phyloP scores from a whole-genome alignment of 2,113 vertebrate genomes.

The Elgaria multicarinata region DNA sequence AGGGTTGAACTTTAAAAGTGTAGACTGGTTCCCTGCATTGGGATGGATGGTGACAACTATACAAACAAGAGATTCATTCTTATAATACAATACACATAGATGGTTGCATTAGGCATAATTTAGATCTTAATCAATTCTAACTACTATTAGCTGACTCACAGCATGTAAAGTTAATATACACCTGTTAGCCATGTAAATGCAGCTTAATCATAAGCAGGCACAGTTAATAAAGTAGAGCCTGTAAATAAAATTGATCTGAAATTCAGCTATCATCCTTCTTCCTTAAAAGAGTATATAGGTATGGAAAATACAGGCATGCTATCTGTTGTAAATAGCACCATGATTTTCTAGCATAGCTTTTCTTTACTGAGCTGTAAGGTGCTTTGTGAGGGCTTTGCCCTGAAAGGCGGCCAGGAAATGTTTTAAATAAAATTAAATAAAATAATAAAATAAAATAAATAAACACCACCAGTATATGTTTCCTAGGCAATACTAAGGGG shows the following conservation, averaged over 20 bases:
- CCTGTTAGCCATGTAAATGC: neutral
- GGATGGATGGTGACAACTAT: neutral
- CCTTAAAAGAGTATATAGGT: neutral
- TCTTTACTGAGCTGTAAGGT: too few species aligned
- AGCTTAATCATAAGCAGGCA: neutral
- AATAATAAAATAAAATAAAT: too few species aligned
- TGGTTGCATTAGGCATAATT: neutral
- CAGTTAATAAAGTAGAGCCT: neutral
- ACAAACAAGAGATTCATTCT: neutral
- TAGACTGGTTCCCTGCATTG: neutral
- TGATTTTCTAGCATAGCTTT: neutral
- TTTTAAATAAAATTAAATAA: too few species aligned
- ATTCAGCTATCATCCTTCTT: neutral
- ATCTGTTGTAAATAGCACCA: neutral
- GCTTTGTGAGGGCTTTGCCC: too few species aligned
- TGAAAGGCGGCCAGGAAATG: too few species aligned
- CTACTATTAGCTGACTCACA: neutral
- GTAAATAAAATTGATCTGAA: neutral
- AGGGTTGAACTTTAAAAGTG: neutral
- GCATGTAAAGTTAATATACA: neutral
- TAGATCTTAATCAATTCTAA: too few species aligned
- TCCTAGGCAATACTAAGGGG: neutral
- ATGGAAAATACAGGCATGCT: neutral
- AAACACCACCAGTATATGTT: neutral
- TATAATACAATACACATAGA: neutral